Evolutionary conservation across 64 coral and sea anemone species (phyloP).

Genomic region (Actinia tenebrosa): DNA sequence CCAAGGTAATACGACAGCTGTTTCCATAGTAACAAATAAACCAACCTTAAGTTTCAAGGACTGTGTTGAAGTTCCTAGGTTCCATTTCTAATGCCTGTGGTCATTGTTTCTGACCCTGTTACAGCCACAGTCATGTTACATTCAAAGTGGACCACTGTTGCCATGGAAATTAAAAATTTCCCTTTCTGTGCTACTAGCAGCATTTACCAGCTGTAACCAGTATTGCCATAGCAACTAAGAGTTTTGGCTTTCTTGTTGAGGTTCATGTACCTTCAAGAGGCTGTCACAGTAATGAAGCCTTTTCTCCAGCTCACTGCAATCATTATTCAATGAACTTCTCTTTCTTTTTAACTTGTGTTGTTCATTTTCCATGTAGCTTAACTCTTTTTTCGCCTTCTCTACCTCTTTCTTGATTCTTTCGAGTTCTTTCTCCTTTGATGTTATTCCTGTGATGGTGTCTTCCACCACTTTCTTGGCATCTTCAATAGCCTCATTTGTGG

Average conservation of each 20-base stretch:
- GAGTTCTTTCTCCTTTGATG: constrained; percentile 27
- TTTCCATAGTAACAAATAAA: no score
- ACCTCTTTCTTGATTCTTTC: constrained; percentile 21
- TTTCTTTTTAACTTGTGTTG: constrained; percentile 19
- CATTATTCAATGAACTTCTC: constrained; percentile 26
- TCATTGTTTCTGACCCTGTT: no score
- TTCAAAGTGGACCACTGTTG: no score
- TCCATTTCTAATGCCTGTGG: no score
- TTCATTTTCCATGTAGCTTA: constrained; percentile 32
- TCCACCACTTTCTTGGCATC: constrained; percentile 1
- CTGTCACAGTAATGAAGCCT: constrained; percentile 51
- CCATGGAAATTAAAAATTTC: no score
- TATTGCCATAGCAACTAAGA: neutral
- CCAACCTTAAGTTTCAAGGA: no score
- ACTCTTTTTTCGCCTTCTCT: constrained; percentile 2
- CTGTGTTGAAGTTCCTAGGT: no score
- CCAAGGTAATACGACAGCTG: no score
- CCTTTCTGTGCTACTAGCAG: no score
- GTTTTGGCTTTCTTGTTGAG: neutral
- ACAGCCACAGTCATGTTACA: no score
- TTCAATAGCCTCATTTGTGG: constrained; percentile 12
- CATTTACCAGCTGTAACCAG: no score
- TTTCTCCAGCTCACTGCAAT: constrained; percentile 32
- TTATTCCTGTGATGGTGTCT: neutral
- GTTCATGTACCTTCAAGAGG: constrained; percentile 39